Base-by-base conservation (phyloP, 2,113 vertebrate species). In the Semnornis frantzii region DNA sequence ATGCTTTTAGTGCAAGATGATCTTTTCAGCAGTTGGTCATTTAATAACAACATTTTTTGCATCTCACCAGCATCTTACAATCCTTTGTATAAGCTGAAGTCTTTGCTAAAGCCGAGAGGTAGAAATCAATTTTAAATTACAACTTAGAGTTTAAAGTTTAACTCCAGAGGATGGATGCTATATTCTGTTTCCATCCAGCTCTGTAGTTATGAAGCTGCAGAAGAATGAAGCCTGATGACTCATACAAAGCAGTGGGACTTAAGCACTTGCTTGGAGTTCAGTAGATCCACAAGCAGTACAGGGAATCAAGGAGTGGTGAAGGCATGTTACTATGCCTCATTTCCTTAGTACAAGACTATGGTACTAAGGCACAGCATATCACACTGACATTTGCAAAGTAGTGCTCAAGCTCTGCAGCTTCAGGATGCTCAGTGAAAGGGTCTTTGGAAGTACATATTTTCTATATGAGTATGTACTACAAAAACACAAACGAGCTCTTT, bases 41-140 rank as follows among this genome's bases (percentile, higher is more conserved):
- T 92, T 90, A 90, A 89, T 63, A 87, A 87, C 11, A 16, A 77
- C 23, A 7, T 74, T 80, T 79, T 81, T 69, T 85, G 46, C 62
- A 78, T 71, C 19, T 60, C 1, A 0, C 10, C 76, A 52, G 27
- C 34, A 74, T 68, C 44, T 78, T 93, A 27, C 81, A 93, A 74
- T 55, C 15, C 25, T 66, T 87, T 37, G n/a, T 83, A 73, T 81
- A 81, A 77, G 23, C 25, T 42, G n/a, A 79, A 73, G 42, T 89
- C 71, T 39, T 39, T 69, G 82, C 18, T n/a, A 48, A 59, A 72
- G n/a, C 63, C 8, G 24, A 59, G n/a, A 82, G 28, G 20, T 23
- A 57, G 52, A 91, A 94, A 91, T 82, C 39, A 82, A 62, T 69
- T 88, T 84, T 48, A 92, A 94, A 58, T 87, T 73, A 55, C 50